Evolutionary conservation across 2,888 invertebrate species (phyloP), one percentile per base, ranked within the genome.

Genomic region (Steinernema carpocapsae): DNA sequence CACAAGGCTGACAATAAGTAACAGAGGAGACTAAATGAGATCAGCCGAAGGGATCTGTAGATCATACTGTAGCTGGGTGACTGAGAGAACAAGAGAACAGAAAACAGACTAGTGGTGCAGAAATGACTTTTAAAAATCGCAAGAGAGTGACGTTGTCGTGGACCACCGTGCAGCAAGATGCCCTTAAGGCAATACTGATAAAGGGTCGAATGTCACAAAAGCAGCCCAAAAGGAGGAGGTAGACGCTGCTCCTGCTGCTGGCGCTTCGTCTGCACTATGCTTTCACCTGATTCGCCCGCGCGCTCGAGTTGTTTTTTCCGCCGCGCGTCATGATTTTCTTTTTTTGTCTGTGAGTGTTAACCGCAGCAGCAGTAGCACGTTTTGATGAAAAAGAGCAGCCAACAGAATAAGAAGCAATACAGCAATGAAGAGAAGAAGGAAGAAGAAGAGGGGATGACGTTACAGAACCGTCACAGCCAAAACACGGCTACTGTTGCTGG

Each of bases 401-500:
- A n/a, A n/a, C n/a, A n/a, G n/a, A n/a, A n/a, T n/a, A n/a, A 37
- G 37, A 37, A 37, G 37, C 37, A 37, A 48, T 43, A 43, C 48
- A 48, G 48, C 48, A 19, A 17, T 7, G 48, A n/a, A 4, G 17
- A n/a, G 48, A 48, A 64, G 37, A 17, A 12, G 12, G 52, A 17
- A 12, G 24, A 24, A 52, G 52, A 52, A 52, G 48, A 19, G 56
- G 22, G 24, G 24, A 26, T 19, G 56, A 56, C 56, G 64, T 64
- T 64, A 32, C 64, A 64, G 64, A 64, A 64, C 64, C 64, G 64
- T 64, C 64, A 64, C 64, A 64, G 64, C 64, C 29, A 64, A 48
- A 48, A 14, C 48, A 29, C 32, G 29, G 64, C 37, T 6, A 6
- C 48, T 48, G 48, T 14, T 48, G 48, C 48, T 48, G 4, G 37